A percentile compares a stretch with the other conserved stretches of the same genome.
Evolutionary conservation across 1,140 invertebrate genomes (phyloP).

Genomic region (Neodiprion lecontei): DNA sequence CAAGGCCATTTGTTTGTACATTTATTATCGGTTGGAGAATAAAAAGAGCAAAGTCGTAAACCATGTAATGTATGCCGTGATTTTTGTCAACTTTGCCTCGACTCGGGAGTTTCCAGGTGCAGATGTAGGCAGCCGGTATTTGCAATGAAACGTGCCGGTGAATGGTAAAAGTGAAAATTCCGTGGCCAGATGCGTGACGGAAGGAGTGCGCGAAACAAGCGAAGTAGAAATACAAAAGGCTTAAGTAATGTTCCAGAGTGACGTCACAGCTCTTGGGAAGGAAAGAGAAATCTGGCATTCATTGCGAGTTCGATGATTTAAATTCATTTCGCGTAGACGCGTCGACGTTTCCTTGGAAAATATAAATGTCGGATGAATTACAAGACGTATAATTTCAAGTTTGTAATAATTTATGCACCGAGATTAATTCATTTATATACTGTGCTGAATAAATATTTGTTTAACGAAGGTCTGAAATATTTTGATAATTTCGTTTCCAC

Average conservation of each 20-base stretch:
- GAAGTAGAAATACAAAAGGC: background rate
- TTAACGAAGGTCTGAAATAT: no score
- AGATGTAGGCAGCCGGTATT: background rate
- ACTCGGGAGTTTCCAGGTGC: no score
- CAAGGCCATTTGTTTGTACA: background rate
- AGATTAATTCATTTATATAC: no score
- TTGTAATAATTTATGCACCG: no score
- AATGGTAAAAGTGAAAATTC: conserved; percentile 4
- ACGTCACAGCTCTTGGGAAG: background rate
- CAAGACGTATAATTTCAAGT: no score
- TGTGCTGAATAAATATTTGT: no score
- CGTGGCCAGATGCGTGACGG: background rate
- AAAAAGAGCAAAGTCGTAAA: background rate
- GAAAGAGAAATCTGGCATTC: conserved; percentile 3
- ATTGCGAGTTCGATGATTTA: background rate
- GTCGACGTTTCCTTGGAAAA: no score
- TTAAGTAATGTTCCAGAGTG: conserved; percentile 3
- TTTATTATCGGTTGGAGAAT: background rate
- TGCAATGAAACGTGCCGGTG: conserved; percentile 9
- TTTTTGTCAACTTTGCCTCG: background rate
- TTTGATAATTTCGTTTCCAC: no score
- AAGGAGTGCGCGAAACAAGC: background rate
- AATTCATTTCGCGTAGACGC: background rate
- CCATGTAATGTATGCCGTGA: background rate
- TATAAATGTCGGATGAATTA: no score